phyloP scores from a whole-genome alignment of 64 coral and sea anemone genomes.

The Hydrozoanthus tunicans region DNA sequence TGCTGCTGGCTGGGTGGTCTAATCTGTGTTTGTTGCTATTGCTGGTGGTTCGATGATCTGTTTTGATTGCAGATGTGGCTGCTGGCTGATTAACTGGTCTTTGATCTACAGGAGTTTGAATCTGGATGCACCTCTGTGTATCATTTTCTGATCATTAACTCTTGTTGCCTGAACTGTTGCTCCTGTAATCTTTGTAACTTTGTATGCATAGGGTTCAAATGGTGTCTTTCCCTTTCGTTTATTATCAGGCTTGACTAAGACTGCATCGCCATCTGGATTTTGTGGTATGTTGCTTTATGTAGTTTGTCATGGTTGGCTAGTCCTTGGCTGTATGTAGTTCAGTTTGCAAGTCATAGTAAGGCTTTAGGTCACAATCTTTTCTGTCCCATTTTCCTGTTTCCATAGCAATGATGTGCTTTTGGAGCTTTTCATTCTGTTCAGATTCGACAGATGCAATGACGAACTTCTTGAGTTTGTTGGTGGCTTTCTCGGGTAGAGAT shows the following conservation, averaged over 20 bases:
- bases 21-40: background rate
- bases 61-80: constrained; percentile 2
- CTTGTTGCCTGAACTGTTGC: no score
- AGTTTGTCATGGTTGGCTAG: no score
- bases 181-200: background rate
- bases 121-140: background rate
- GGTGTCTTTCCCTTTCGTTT: background rate
- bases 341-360: no score
- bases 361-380: background rate
- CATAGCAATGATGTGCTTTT: background rate
- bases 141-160: no score
- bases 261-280: background rate
- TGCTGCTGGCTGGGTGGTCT: no score
- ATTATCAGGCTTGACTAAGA: constrained; percentile 62
- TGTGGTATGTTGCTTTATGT: no score
- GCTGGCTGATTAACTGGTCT: background rate
- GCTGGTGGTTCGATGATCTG: constrained; percentile 7
- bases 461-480: background rate
- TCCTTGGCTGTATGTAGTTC: background rate
- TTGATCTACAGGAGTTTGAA: constrained; percentile 24
- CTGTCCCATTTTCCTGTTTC: background rate
- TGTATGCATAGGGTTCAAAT: background rate
- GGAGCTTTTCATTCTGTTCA: constrained; percentile 5
- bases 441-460: background rate
- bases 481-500: constrained; percentile 18